Evolutionary conservation across 2,797 vertebrate species (phyloP).

Genomic region (Rousettus madagascariensis): DNA sequence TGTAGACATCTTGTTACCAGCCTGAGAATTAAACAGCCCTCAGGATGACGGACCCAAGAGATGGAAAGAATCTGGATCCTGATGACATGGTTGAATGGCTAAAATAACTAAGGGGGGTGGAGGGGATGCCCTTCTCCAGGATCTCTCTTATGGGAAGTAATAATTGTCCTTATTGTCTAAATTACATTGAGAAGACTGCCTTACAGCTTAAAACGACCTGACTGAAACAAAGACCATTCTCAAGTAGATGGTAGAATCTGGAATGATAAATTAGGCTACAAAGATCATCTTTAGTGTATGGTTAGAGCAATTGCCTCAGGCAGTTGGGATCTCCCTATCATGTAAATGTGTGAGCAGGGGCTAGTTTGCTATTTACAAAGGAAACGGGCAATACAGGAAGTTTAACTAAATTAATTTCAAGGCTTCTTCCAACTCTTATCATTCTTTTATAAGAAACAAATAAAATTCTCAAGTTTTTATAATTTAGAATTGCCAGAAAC

Average conservation of each 20-base stretch:
- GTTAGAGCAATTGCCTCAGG: background rate
- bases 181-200: background rate
- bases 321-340: background rate
- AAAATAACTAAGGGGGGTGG: background rate
- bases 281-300: background rate
- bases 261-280: background rate
- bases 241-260: background rate
- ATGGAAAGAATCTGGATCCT: background rate
- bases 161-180: background rate
- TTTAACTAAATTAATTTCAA: background rate
- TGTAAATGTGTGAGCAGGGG: background rate
- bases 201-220: background rate
- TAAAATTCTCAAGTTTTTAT: constrained; percentile 14
- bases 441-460: background rate
- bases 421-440: background rate
- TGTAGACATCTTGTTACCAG: background rate
- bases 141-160: too few relatives aligned
- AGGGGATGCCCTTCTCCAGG: background rate
- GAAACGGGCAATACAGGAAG: background rate
- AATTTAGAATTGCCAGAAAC: constrained; percentile 30
- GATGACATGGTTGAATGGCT: background rate
- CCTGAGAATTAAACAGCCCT: background rate
- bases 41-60: background rate
- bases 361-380: background rate
- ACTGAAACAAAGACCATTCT: background rate